Conservation (phyloP, 1,140 invertebrate species). For the Ladona fulva region DNA sequence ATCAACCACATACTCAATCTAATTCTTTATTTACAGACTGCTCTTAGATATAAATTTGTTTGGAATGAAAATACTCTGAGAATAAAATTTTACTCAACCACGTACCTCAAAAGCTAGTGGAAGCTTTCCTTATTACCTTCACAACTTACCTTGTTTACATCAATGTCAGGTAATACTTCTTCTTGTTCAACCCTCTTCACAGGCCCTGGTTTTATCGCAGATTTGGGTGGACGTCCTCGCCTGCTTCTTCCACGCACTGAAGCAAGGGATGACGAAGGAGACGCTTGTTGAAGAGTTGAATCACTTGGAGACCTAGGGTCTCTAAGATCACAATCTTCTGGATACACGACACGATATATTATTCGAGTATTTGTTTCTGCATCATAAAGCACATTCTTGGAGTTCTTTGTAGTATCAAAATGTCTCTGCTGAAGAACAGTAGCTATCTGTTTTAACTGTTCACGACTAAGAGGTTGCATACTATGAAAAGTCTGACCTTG, state of each 20-base stretch:
- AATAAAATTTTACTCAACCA: too few species aligned
- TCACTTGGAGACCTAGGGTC: background rate
- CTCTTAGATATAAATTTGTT: too few species aligned
- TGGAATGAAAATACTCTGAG: too few species aligned
- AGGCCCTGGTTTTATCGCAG: background rate
- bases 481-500: conserved; percentile 44
- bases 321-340: conserved; percentile 28
- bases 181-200: background rate
- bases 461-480: conserved; percentile 45
- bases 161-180: background rate
- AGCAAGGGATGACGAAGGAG: background rate
- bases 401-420: conserved; percentile 33
- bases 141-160: background rate
- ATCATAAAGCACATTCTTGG: conserved; percentile 46
- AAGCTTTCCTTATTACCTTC: too few species aligned
- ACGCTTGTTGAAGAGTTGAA: background rate
- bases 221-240: background rate
- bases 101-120: too few species aligned
- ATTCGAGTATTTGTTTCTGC: conserved; percentile 47
- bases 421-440: conserved; percentile 45
- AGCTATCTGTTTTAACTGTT: conserved; percentile 52
- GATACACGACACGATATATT: conserved; percentile 45
- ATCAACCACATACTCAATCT: too few species aligned
- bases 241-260: background rate
- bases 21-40: too few species aligned